A percentile compares a stretch with the other conserved stretches of the same genome.
These are phyloP conservation scores for Orchesellides sinensis DNA, from an alignment of 2,888 invertebrate species.

Conservation along the genomic window DNA sequence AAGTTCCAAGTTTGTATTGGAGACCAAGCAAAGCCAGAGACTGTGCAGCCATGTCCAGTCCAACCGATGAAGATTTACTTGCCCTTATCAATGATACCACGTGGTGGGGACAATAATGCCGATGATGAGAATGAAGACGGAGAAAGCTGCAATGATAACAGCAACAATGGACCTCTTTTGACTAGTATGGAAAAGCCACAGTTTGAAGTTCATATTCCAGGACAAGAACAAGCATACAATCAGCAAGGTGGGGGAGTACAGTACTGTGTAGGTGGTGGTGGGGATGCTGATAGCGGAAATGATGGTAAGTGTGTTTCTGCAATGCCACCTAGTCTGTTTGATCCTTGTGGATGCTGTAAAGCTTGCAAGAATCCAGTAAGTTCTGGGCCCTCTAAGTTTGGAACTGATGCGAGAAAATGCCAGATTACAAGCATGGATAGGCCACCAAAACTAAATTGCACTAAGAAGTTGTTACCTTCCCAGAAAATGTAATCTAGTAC, in stretches of 20 bases:
- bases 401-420: slow-evolving; percentile 5
- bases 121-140: not conserved
- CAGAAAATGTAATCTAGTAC: not conserved
- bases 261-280: not conserved
- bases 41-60: slow-evolving; percentile 41
- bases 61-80: slow-evolving; percentile 45
- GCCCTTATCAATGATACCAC: slow-evolving; percentile 36
- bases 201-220: slow-evolving; percentile 49
- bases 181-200: slow-evolving; percentile 37
- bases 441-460: not conserved
- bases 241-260: too few relatives aligned
- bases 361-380: slow-evolving; percentile 41
- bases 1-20: slow-evolving; percentile 61
- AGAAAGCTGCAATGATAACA: not conserved
- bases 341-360: slow-evolving; percentile 55
- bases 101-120: slow-evolving; percentile 10
- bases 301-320: not conserved
- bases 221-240: slow-evolving; percentile 21
- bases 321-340: slow-evolving; percentile 1
- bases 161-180: not conserved
- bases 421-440: slow-evolving; percentile 10
- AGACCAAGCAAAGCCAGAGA: slow-evolving; percentile 30
- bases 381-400: not conserved
- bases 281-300: not conserved
- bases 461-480: not conserved